Base-by-base conservation (phyloP, 1,140 invertebrate genomes). In the Helicoverpa armigera region DNA sequence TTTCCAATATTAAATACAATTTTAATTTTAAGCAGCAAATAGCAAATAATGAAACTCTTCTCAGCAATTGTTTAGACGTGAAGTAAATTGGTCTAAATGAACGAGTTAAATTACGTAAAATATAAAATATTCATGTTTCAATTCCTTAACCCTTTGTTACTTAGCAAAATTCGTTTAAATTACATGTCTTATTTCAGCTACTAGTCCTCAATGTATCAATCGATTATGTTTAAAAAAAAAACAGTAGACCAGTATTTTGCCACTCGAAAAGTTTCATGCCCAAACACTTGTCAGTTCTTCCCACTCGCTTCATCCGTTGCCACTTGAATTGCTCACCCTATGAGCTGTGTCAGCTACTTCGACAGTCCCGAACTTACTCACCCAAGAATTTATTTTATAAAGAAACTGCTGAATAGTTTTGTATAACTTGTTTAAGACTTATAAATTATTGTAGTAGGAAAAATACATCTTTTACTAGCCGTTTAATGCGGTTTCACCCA, bases 361-460 rank as follows among this genome's bases (percentile, higher is more conserved):
- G 50, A 54, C 13, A 51, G 35, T 51, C 50, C 48, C 50, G 23
- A 70, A 70, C 67, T 54, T 54, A 7, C 13, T 29, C 11, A 1
- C 29, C 18, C 13, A 13, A 14, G 50, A 53, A 70, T 70, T 70
- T 54, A 50, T 70, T 65, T 70, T 50, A 70, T 70, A 70, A 70
- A 70, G 67, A 70, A 70, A 70, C 18, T 70, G 16, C 67, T 18
- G 23, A 51, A 70, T 53, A 54, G 3, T 70, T 70, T 53, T 53
- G 48, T 51, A 29, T 70, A 29, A 50, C 13, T 70, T 31, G 14
- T 53, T 53, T 16, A 54, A 53, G 67, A 67, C 35, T 70, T 70
- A 23, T 23, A 23, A 23, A 23, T 23, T 23, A 23, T 23, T 23
- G 2, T 23, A 7, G 35, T 43, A 43, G 4, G 35, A 43, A 43